Conservation (phyloP, 2,797 vertebrate species). For the Acanthiza pusilla region DNA sequence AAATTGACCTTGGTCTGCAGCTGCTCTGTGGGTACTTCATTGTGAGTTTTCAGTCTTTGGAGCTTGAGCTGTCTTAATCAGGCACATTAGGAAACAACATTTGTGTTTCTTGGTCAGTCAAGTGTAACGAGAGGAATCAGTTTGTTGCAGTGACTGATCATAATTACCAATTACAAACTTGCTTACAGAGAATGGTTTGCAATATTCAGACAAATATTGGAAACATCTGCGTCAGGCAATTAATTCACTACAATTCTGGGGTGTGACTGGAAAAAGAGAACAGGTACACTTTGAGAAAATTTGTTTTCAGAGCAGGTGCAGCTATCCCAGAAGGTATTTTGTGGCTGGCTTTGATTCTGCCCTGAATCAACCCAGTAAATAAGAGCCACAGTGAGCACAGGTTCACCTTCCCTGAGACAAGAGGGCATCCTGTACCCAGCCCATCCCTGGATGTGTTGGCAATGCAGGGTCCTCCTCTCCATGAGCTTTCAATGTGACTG, state of each 20-base stretch:
- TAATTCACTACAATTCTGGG: not conserved
- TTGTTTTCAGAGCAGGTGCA: not conserved
- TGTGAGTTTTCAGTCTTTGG: not conserved
- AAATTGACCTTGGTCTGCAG: not conserved
- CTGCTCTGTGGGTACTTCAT: not conserved
- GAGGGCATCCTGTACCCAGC: not conserved
- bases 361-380: not conserved
- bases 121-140: not conserved
- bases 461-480: not conserved
- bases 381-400: not conserved
- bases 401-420: not conserved
- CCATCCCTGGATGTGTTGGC: not conserved
- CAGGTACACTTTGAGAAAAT: not conserved
- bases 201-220: not conserved
- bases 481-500: not conserved
- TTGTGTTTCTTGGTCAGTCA: not conserved
- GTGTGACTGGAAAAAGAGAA: not conserved
- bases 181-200: not conserved
- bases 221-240: not conserved
- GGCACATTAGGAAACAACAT: not conserved
- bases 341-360: not conserved
- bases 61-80: not conserved
- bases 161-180: conserved; percentile 1
- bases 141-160: not conserved
- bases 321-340: not conserved